These are phyloP conservation scores for Diloba caeruleocephala DNA, from an alignment of 2,888 invertebrate species.

Conservation along the genomic window DNA sequence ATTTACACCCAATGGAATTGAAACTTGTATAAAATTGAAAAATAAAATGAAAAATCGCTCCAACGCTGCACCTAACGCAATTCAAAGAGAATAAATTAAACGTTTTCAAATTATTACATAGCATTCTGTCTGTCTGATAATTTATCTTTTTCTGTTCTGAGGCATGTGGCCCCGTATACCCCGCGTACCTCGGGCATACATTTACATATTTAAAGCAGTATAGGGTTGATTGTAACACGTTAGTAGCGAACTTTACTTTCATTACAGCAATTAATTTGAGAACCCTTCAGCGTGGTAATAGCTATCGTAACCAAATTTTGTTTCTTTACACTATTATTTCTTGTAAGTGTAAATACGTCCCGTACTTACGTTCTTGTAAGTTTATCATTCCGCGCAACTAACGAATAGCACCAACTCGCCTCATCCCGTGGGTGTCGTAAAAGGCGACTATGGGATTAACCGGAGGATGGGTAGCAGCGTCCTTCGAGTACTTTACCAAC, in stretches of 20 bases:
- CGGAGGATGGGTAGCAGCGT: too few species aligned
- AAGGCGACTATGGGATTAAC: too few species aligned
- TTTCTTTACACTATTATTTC: constrained; percentile 32
- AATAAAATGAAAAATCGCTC: constrained; percentile 31
- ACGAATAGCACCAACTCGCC: too few species aligned
- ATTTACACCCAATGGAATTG: constrained; percentile 37
- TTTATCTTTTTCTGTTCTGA: constrained; percentile 57
- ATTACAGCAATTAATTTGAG: constrained; percentile 72
- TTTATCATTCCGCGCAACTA: too few species aligned
- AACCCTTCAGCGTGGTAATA: constrained; percentile 58
- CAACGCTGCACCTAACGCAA: constrained; percentile 45
- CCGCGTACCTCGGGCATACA: constrained; percentile 39
- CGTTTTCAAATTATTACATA: constrained; percentile 63
- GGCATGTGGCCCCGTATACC: constrained; percentile 28
- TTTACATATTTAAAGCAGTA: constrained; percentile 60
- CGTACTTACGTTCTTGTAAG: too few species aligned
- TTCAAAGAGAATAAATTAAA: constrained; percentile 64
- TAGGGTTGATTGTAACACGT: constrained; percentile 64
- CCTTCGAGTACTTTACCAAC: too few species aligned
- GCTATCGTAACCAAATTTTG: constrained; percentile 40
- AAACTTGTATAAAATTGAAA: constrained; percentile 46
- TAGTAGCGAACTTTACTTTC: constrained; percentile 68
- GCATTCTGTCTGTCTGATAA: constrained; percentile 57
- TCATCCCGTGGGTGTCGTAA: too few species aligned
- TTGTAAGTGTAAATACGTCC: not conserved